Base-by-base conservation (phyloP, 2,797 vertebrate species). In the Cynodonichthys magdalenae region DNA sequence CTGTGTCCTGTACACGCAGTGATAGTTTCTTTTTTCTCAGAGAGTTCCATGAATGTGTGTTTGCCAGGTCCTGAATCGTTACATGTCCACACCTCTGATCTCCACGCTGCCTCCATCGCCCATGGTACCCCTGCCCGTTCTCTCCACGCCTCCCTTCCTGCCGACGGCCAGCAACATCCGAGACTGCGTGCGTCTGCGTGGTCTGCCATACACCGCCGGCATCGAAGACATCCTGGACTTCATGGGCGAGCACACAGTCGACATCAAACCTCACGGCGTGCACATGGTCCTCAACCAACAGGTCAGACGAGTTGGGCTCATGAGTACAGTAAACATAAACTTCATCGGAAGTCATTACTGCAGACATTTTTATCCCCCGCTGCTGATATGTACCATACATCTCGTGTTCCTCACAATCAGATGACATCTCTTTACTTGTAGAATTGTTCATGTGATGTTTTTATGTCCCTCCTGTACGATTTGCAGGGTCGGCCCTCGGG, bases 241-340 rank as follows among this genome's bases (percentile, higher is more conserved):
- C 66, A 95, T 99, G 90, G 97, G 95, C 20, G 97, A 99, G 0
- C 94, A 96, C 66, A 97, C 96, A 0, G 88, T 87, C 3, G 97
- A 99, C 79, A 98, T 99, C 79, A 96, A 96, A 83, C 96, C 97
- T 8, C 97, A 98, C 0, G 97, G 97, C 53, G 96, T 99, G 61
- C 97, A 99, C 83, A 98, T 99, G 96, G 97, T 99, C 59, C 95
- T 99, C 74, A 99, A 98, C 81, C 97, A 99, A 71, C 97, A 99
- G 95, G 97, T 98, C 44, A 74, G 84, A 65, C 7, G 31, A 34
- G 31, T 34, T 34, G 31, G 31, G 31, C 31, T 34, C 31, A 34
- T 34, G 31, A 34, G 31, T 34, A 8, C 31, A 34, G 11, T 12
- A 39, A 10, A 36, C 34, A 36, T 2, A 36, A 12, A 12, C 36